Base-by-base conservation (phyloP, 2,888 invertebrate species). In the Tachina fera region DNA sequence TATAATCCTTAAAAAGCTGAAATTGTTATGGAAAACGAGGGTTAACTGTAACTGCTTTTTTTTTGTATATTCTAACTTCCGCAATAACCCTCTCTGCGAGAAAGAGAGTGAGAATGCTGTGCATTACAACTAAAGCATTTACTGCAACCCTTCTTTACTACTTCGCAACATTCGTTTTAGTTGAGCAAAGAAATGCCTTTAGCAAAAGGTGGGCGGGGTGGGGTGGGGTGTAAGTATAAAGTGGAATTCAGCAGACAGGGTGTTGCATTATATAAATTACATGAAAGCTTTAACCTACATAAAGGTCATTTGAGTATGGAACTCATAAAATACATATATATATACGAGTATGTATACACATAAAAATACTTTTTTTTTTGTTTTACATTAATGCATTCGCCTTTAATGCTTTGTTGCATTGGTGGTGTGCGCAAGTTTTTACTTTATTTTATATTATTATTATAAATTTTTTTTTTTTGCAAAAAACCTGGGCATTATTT, bases 241-340 rank as follows among this genome's bases (percentile, higher is more conserved):
- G 45, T 39, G 14, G 16, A 61, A 70, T 53, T 31, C 47, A 56
- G 61, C 51, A 77, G 83, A 78, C 83, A 72, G 83, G 67, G 72
- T 58, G 72, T 67, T 72, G 75, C 45, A 77, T 77, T 77, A 31
- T 72, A 31, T 76, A 47, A 56, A 56, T 16, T 47, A 56, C 65
- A 77, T 61, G 14, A 89, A 88, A 90, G 90, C 91, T 91, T 91
- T 91, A 91, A 91, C 91, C 91, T 89, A 91, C 90, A 91, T 91
- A 90, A 91, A 91, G 92, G 91, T 91, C 91, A 91, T 91, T 90
- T 53, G 16, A 70, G 71, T 60, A 78, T 74, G 74, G 77, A 82
- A 72, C 67, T 72, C n/a, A 41, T 67, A 63, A 63, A 78, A 31
- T 56, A 14, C 16, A 22, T 9, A 31, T 31, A 4, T 31, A 31